Evolutionary conservation across 2,797 vertebrate genomes (phyloP).

Genomic region (Anguilla obscura): DNA sequence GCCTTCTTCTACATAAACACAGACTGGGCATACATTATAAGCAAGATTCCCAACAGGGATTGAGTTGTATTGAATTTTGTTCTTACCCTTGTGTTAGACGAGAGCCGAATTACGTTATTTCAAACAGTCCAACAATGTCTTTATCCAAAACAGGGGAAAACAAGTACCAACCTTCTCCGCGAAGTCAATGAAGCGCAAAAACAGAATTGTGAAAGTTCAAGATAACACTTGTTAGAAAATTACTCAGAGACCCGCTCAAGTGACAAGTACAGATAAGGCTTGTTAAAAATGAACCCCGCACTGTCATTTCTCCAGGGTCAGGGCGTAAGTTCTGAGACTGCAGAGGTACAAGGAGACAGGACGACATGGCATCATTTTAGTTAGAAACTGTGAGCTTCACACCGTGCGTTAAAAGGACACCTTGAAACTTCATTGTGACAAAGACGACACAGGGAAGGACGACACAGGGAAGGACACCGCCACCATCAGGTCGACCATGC

Average conservation of each 20-base stretch:
- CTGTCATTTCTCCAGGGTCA: background rate
- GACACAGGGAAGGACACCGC: conserved; percentile 29
- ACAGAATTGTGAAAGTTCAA: conserved; percentile 27
- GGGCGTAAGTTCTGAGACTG: background rate
- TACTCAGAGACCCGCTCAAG: background rate
- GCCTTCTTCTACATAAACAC: background rate
- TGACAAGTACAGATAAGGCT: conserved; percentile 1
- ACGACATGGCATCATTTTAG: background rate
- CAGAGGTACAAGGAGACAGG: background rate
- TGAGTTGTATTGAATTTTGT: background rate
- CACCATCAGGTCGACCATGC: conserved; percentile 44
- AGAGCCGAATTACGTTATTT: background rate
- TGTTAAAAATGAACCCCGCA: background rate
- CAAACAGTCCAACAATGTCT: background rate
- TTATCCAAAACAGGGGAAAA: background rate
- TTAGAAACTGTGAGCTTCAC: background rate
- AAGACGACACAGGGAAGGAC: background rate
- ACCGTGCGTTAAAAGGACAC: conserved; percentile 29
- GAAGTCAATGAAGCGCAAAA: conserved; percentile 29
- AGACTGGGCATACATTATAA: background rate
- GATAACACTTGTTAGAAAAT: conserved; percentile 8
- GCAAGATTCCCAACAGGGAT: background rate
- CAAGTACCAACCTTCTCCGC: conserved; percentile 20
- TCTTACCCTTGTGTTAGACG: background rate
- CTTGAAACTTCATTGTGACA: conserved; percentile 24